Evolutionary conservation across 2,888 invertebrate species (phyloP), one percentile per base, ranked within the genome.

Genomic region (Iphiclides podalirius): DNA sequence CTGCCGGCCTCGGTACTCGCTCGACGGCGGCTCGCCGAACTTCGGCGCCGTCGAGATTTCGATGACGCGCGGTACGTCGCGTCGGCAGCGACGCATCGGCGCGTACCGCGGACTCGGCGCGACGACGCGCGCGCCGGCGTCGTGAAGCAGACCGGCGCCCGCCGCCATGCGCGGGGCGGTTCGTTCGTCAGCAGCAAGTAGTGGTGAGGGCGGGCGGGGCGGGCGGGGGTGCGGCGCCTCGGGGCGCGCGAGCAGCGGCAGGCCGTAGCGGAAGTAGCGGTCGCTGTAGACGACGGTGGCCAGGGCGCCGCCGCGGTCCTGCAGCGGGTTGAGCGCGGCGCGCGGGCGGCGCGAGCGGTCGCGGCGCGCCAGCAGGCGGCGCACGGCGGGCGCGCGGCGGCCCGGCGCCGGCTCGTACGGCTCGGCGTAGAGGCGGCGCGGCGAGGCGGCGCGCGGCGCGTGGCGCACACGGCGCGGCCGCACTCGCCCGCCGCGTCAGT

Each of bases 221-320:
- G 59, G 52, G 39, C 59, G 55, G 28, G 53, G 59, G 54, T 55
- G 63, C 43, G 70, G 70, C 52, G 31, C 60, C 47, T 61, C 55
- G 23, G 51, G 62, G 52, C 59, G 64, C 42, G 70, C 70, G 53
- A 60, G 67, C 65, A 88, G 70, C 62, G 77, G 72, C 59, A 82
- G 67, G n/a, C 81, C 78, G 75, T 79, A 83, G 55, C 77, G 75
- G 70, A 89, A 85, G 70, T 79, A 84, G 55, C 83, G 79, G 74
- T 89, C 89, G 73, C 88, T 88, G 77, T 89, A 89, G 20, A 86
- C 83, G 54, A 79, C 81, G 57, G 81, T 79, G 63, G 82, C 74
- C 48, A 79, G 77, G 53, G 67, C 62, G 60, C 65, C 70, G 58
- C 60, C 54, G 57, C 70, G 72, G 47, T 66, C 66, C n/a, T 31